Percentiles rank a stretch among this genome's conserved stretches.
Evolutionary conservation across 2,797 vertebrate species (phyloP).

Genomic region (Etheostoma nigrum): DNA sequence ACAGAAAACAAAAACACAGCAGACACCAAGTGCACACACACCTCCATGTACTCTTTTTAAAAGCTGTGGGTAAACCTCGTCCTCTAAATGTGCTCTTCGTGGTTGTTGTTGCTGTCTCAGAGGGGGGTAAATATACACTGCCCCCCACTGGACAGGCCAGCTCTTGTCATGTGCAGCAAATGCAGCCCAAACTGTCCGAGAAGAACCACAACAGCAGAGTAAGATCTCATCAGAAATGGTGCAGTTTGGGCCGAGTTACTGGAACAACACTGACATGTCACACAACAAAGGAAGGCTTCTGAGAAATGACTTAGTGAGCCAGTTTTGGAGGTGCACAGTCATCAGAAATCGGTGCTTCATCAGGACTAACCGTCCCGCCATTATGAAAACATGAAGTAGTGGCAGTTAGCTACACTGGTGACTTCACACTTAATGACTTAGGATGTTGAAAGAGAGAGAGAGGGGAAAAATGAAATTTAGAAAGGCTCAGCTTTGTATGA

Average conservation of each 20-base stretch:
- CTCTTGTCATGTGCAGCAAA: slow-evolving; percentile 87
- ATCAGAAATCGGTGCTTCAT: slow-evolving; percentile 57
- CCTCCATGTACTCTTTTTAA: slow-evolving; percentile 69
- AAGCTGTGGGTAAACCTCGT: slow-evolving; percentile 68
- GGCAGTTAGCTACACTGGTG: slow-evolving; percentile 5
- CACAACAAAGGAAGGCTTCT: slow-evolving; percentile 64
- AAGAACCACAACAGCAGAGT: slow-evolving; percentile 80
- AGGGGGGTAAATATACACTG: slow-evolving; percentile 57
- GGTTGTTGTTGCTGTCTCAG: slow-evolving; percentile 64
- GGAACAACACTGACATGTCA: slow-evolving; percentile 64
- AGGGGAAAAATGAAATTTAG: background rate
- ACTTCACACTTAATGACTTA: slow-evolving; percentile 10
- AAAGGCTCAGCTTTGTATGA: slow-evolving; percentile 1
- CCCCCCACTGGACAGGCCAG: slow-evolving; percentile 76
- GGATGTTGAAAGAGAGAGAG: background rate
- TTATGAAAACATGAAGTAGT: slow-evolving; percentile 17
- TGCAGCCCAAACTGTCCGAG: slow-evolving; percentile 86
- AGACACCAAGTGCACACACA: slow-evolving; percentile 55
- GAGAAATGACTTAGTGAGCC: slow-evolving; percentile 56
- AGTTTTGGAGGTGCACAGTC: slow-evolving; percentile 33
- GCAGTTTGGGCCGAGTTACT: slow-evolving; percentile 46
- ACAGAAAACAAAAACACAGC: slow-evolving; percentile 50
- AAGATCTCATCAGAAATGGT: slow-evolving; percentile 56
- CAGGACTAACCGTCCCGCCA: slow-evolving; percentile 16
- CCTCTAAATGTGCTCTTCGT: slow-evolving; percentile 68